Conservation (phyloP, 2,113 vertebrate species). For the Caranx melampygus region DNA sequence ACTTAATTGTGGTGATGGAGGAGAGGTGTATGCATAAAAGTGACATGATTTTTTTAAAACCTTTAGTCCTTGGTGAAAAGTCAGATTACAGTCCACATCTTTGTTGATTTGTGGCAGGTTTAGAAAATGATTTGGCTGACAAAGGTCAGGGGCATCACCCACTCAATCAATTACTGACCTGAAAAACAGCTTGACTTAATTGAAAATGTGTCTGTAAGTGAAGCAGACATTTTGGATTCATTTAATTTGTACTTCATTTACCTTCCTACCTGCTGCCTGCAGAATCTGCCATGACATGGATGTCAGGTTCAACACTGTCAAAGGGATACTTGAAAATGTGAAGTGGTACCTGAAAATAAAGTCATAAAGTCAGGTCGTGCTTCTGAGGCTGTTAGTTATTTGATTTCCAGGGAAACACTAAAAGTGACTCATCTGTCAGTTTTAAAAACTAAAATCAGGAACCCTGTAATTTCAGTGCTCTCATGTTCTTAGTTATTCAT, state of each 20-base stretch:
- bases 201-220: neutral
- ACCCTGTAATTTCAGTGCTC: constrained; percentile 25
- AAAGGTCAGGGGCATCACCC: neutral
- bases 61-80: neutral
- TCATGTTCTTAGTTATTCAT: constrained; percentile 33
- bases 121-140: neutral
- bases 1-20: neutral
- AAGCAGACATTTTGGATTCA: constrained; percentile 2
- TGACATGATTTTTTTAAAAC: neutral
- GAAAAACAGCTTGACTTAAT: constrained; percentile 18
- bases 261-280: neutral
- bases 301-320: constrained; percentile 24
- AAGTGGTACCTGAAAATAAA: constrained; percentile 2
- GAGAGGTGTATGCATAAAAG: neutral
- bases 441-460: neutral
- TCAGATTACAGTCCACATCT: neutral
- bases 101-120: neutral
- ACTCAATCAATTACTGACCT: neutral
- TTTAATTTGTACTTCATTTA: constrained; percentile 9
- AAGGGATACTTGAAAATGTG: neutral
- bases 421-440: constrained; percentile 32
- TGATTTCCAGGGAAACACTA: constrained; percentile 18
- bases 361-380: constrained; percentile 11
- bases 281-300: constrained; percentile 5
- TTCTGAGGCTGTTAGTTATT: constrained; percentile 23